Percentiles rank a stretch among this genome's conserved stretches.
These are phyloP conservation scores for Lydus trimaculatus DNA, from an alignment of 2,888 invertebrate species.

Conservation along the genomic window DNA sequence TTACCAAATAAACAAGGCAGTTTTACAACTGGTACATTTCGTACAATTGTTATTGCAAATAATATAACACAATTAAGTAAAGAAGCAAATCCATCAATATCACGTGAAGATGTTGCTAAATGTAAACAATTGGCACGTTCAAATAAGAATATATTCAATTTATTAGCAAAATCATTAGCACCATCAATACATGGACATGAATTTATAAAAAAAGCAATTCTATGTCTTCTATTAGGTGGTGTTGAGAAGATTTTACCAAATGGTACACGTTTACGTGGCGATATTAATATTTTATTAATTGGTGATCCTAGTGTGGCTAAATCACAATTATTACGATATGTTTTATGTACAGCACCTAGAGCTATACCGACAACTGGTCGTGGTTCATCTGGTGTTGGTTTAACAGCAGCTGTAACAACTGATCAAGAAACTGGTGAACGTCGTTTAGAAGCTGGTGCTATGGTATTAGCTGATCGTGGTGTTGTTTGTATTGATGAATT, in stretches of 20 bases:
- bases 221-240: constrained; percentile 94
- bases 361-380: constrained; percentile 98
- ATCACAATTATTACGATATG: constrained; percentile 94
- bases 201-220: constrained; percentile 94
- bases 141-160: constrained; percentile 82
- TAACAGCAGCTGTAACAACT: constrained; percentile 97
- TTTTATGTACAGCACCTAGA: constrained; percentile 91
- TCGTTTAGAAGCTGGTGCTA: constrained; percentile 95
- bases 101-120: constrained; percentile 85
- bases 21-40: constrained; percentile 90
- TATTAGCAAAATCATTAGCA: constrained; percentile 90
- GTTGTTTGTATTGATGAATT: constrained; percentile 98
- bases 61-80: constrained; percentile 90
- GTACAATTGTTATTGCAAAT: constrained; percentile 92
- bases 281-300: constrained; percentile 70
- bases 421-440: constrained; percentile 85
- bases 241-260: constrained; percentile 93
- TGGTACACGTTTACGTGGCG: constrained; percentile 89
- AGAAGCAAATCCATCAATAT: constrained; percentile 79
- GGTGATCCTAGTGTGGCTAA: constrained; percentile 99
- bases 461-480: constrained; percentile 99
- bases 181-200: constrained; percentile 98
- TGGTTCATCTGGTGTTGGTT: constrained; percentile 97
- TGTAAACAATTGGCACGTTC: constrained; percentile 84
- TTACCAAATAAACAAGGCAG: constrained; percentile 93